These are phyloP conservation scores for Anabacerthia variegaticeps DNA, from an alignment of 2,797 vertebrate genomes.

Conservation along the genomic window DNA sequence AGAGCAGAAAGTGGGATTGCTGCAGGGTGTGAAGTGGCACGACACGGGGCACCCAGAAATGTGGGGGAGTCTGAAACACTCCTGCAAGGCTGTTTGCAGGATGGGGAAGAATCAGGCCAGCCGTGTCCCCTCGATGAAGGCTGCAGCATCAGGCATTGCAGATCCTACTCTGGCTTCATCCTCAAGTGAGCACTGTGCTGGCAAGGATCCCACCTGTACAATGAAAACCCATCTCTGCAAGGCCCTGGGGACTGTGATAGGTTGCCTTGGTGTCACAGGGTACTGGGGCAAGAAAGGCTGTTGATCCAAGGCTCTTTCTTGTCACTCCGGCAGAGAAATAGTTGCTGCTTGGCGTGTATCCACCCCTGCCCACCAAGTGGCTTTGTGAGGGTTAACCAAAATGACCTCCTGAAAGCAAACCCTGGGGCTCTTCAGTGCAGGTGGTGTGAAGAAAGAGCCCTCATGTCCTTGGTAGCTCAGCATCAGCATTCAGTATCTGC, in stretches of 20 bases:
- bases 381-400: not conserved
- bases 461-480: not conserved
- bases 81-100: not conserved
- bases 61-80: not conserved
- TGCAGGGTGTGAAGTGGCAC: rapidly evolving
- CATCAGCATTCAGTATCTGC: not conserved
- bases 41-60: not conserved
- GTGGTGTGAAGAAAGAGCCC: rapidly evolving
- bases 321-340: not conserved
- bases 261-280: not conserved
- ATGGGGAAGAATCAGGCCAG: not conserved
- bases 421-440: not conserved
- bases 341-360: not conserved
- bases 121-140: not conserved
- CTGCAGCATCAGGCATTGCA: not conserved
- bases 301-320: not conserved
- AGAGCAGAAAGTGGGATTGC: not conserved
- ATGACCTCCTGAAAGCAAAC: not conserved
- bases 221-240: not conserved
- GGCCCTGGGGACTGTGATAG: rapidly evolving
- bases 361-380: not conserved
- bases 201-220: not conserved
- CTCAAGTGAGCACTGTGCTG: not conserved
- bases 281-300: not conserved
- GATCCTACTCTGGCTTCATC: not conserved